Evolutionary conservation across 1,140 invertebrate species (phyloP).

Genomic region (Trichogramma pretiosum): DNA sequence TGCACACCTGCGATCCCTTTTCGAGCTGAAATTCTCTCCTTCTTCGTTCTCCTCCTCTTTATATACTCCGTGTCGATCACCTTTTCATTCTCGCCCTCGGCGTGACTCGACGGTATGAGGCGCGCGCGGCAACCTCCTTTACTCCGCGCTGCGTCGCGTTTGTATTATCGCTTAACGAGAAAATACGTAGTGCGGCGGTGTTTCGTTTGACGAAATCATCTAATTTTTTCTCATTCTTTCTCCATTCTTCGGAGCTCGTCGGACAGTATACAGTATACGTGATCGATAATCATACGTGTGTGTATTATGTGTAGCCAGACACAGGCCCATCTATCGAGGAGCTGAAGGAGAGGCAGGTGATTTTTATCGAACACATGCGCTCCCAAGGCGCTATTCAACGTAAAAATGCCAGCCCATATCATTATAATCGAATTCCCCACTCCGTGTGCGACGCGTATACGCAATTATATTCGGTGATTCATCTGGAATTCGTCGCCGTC

Average conservation of each 20-base stretch:
- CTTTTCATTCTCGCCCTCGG: conserved; percentile 10
- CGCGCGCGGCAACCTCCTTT: neutral
- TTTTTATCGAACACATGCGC: conserved; percentile 8
- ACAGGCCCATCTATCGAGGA: too few relatives aligned
- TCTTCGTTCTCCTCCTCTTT: neutral
- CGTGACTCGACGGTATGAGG: too few relatives aligned
- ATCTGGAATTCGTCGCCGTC: too few relatives aligned
- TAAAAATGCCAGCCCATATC: too few relatives aligned
- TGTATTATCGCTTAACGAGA: conserved; percentile 16
- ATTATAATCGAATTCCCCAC: too few relatives aligned
- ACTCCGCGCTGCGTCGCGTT: conserved; percentile 6
- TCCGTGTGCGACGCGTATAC: too few relatives aligned
- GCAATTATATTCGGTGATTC: too few relatives aligned
- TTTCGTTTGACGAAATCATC: conserved; percentile 17
- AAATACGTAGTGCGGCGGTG: conserved; percentile 4
- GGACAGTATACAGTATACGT: too few relatives aligned
- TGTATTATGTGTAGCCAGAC: too few relatives aligned
- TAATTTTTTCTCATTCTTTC: neutral
- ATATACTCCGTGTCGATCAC: neutral
- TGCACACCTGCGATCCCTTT: conserved; percentile 12
- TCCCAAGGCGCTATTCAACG: too few relatives aligned
- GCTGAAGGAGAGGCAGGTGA: neutral
- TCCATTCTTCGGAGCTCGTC: too few relatives aligned
- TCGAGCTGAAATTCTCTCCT: neutral
- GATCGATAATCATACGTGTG: too few relatives aligned